Conservation (phyloP, 1,140 invertebrate species). For the Lepidurus arcticus region DNA sequence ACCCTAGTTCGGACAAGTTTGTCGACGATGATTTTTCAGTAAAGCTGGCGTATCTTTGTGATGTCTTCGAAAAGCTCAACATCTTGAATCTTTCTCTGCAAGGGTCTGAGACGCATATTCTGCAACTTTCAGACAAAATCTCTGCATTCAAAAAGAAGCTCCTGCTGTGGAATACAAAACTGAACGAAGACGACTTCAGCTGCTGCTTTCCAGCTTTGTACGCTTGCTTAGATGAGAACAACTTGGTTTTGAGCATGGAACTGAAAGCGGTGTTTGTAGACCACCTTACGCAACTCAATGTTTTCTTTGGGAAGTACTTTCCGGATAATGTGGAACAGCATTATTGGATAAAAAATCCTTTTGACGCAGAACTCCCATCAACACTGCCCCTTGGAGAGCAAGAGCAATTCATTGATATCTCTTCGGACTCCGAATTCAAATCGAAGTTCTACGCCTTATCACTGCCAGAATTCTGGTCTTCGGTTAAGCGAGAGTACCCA, state of each 20-base stretch:
- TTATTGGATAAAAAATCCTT: constrained; percentile 17
- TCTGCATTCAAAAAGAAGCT: constrained; percentile 39
- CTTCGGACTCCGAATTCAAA: no score
- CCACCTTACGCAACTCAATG: background rate
- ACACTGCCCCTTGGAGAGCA: background rate
- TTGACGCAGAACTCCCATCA: background rate
- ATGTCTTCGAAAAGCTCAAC: background rate
- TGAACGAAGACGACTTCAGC: background rate
- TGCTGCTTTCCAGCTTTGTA: background rate
- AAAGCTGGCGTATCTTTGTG: background rate
- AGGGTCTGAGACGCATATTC: background rate
- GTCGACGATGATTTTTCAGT: background rate
- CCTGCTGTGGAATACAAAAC: background rate
- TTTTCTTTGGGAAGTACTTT: background rate
- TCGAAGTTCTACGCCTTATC: no score
- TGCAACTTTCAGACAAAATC: constrained; percentile 37
- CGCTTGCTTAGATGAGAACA: background rate
- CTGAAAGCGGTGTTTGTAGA: background rate
- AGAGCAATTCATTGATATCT: no score
- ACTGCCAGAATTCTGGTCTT: no score
- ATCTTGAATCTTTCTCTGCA: background rate
- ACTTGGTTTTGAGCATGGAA: background rate
- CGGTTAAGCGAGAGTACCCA: no score
- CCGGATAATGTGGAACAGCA: background rate
- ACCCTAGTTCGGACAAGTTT: background rate